Base-by-base conservation (phyloP, 2,888 invertebrate genomes). In the Athalia rosae region DNA sequence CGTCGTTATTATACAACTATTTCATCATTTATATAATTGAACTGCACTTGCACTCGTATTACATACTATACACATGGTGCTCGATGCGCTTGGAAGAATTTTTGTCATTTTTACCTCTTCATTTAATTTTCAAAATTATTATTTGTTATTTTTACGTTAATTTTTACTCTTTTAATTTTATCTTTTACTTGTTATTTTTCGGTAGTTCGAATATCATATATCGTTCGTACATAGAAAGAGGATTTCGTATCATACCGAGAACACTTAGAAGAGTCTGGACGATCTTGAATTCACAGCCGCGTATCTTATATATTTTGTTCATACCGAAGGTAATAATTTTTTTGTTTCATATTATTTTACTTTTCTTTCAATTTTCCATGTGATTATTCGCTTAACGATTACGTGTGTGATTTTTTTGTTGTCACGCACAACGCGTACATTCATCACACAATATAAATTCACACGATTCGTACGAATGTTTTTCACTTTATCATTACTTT, bases 221-320 rank as follows among this genome's bases (percentile, higher is more conserved):
- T 58, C 50, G 71, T 50, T 45, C 71, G 50, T 58, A 45, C 56
- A 71, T 41, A 45, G 48, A 56, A 53, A 53, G 45, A 61, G 8
- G 58, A 58, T 28, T 13, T 71, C 45, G 0, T n/a, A 71, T 71
- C 15, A 71, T 71, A 43, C 13, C 43, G 50, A 71, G 58, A 58
- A 9, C 43, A 45, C 61, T 15, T 13, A 59, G 61, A 13, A 9
- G 56, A 71, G 58, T 77, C 71, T 61, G 77, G 77, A 77, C 77
- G 77, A 71, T 77, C 77, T 77, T 77, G 15, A 62, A 71, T 77
- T 77, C 77, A 77, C 77, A 77, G 77, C 77, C 77, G 67, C 77
- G 77, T 66, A 59, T 74, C 28, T 69, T 45, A 48, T 53, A 62
- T 47, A 61, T 9, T 7, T 67, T 59, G 6, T 67, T 15, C 67